Evolutionary conservation across 2,113 vertebrate species (phyloP).

Genomic region (Chaetorhynchus papuensis): DNA sequence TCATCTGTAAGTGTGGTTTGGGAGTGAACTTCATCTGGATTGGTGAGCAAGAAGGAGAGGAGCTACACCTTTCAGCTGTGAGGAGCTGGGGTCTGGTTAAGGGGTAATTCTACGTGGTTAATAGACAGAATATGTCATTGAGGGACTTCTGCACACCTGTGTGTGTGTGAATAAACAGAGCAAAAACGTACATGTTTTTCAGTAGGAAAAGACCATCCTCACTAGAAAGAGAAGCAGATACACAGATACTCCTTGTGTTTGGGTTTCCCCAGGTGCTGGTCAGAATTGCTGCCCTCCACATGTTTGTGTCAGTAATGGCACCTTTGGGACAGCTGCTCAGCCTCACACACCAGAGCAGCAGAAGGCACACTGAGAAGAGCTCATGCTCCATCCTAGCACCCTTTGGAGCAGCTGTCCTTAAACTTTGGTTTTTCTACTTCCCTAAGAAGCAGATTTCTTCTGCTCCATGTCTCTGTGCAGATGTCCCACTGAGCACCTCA

Average conservation of each 20-base stretch:
- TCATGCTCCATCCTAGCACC: not conserved
- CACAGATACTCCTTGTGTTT: too few species aligned
- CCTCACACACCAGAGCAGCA: not conserved
- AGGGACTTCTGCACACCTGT: not conserved
- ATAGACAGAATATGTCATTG: not conserved
- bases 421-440: not conserved
- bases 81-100: not conserved
- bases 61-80: not conserved
- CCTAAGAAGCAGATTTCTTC: not conserved
- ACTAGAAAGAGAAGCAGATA: not conserved
- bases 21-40: not conserved
- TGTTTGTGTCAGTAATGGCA: fast-evolving
- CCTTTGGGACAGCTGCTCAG: not conserved
- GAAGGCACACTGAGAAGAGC: not conserved
- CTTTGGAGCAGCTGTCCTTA: not conserved
- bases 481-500: not conserved
- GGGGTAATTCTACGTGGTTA: not conserved
- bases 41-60: not conserved
- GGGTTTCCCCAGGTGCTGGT: not conserved
- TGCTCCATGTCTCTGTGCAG: not conserved
- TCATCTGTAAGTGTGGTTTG: fast-evolving
- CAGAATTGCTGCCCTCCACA: not conserved
- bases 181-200: fast-evolving
- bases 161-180: not conserved
- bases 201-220: not conserved